Percentiles rank a stretch among this genome's conserved stretches.
Evolutionary conservation across 2,113 vertebrate species (phyloP).

Genomic region (Neogale vison): DNA sequence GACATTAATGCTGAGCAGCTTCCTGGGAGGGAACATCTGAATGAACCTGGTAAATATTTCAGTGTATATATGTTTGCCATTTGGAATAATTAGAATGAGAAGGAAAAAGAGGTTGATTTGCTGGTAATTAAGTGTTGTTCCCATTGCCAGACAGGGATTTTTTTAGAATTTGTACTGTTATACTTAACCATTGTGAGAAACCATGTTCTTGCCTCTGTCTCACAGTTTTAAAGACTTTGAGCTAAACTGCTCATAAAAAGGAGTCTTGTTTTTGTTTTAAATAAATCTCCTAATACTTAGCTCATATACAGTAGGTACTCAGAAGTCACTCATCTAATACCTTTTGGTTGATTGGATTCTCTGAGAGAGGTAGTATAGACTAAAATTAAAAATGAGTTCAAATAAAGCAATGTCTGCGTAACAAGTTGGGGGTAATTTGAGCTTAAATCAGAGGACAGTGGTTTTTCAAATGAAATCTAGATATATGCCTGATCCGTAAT

Average conservation of each 20-base stretch:
- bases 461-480: neutral
- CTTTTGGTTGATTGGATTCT: neutral
- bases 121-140: neutral
- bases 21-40: conserved; percentile 95
- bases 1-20: conserved; percentile 94
- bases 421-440: neutral
- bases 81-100: neutral
- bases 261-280: neutral
- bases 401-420: neutral
- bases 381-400: conserved; percentile 24
- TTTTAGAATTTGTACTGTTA: neutral
- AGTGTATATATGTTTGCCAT: neutral
- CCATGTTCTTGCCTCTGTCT: neutral
- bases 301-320: neutral
- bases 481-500: neutral
- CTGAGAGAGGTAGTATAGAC: neutral
- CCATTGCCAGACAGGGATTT: neutral
- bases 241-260: neutral
- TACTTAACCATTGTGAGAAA: neutral
- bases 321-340: neutral
- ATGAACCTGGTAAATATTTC: conserved; percentile 90
- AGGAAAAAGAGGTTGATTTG: neutral
- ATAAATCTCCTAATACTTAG: neutral
- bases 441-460: neutral
- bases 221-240: neutral